Evolutionary conservation across 2,888 invertebrate genomes (phyloP), one percentile per base, ranked within the genome.

Genomic region (Vannuccia rotundouncinata): DNA sequence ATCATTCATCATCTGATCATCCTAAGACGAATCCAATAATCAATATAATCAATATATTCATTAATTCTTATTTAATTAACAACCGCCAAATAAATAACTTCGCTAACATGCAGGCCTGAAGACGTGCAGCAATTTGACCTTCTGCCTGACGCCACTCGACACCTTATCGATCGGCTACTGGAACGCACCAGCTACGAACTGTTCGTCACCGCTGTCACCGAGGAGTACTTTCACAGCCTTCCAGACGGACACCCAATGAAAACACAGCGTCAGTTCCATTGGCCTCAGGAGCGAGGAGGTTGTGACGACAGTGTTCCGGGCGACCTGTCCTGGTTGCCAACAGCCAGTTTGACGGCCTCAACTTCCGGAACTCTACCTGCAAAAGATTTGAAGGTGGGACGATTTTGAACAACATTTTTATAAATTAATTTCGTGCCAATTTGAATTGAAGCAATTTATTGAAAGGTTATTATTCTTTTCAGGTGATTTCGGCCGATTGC

Each of bases 111-210:
- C 86, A 74, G 84, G 85, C 29, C 2, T 0, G 22, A 77, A 13
- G 28, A 74, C 45, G 27, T 25, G 1, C 78, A 78, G 25, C 27
- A 29, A 22, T 82, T 85, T 2, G 87, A 88, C 78, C 82, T 85
- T 1, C 83, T 86, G 74, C 86, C 87, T 17, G 86, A 86, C 82
- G 83, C 84, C 29, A 85, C 84, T n/a, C 82, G 81, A 0, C 85
- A 85, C 10, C 83, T 84, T 29, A 81, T 88, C 5, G 84, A 85
- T 30, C 84, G 84, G 59, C 83, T 88, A 1, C 79, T 83, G 66
- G 88, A 88, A 82, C 85, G 85, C 79, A 87, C 86, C 0, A 86
- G 86, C 81, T 88, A 88, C 82, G 83, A 86, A 74, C 82, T 88
- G 78, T 84, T 85, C 22, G 85, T 88, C 1, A 86, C 87, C 25